Base-by-base conservation (phyloP, 2,797 vertebrate genomes). In the Percopsis omiscomaycus region DNA sequence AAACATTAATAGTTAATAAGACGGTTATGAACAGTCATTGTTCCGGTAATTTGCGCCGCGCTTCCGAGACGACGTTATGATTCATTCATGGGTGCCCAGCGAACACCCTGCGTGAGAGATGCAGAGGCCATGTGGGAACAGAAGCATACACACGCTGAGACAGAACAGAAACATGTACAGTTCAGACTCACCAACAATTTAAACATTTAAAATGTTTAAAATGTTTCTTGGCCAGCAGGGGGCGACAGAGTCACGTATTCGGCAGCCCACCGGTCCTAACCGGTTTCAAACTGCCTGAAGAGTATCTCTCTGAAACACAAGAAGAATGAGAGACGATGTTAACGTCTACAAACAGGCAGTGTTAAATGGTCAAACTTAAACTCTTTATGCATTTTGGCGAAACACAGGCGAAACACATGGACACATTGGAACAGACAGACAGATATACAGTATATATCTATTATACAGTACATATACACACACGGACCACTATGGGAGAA, bases 1-100 rank as follows among this genome's bases (percentile, higher is more conserved):
- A 84, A 79, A 75, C 65, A 87, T 82, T 68, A 89, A 89, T 86
- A 82, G 64, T 85, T 85, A 75, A 89, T 81, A 77, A 75, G 78
- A 71, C 52, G 16, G 78, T 73, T 84, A 82, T 75, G 77, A 82
- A 71, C 59, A 15, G 58, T 64, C 64, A 66, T 77, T 68, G 79
- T 80, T 83, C 46, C 49, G 65, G 67, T 66, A 70, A 71, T 75
- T 79, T 64, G 68, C 69, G 83, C 59, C 61, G 62, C 72, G 69
- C 75, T 22, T 78, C 78, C 44, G 62, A 81, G 69, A 80, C 77
- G 64, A 61, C 59, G 67, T 49, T 59, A 84, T 81, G 73, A 89
- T 77, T 86, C 64, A 83, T 88, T 87, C 70, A 84, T 82, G 72
- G 78, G 32, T 61, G 59, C 70, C 68, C 79, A 69, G 74, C 53